Evolutionary conservation across 30 jellyfish, hydroid and myxozoan genomes (phyloP), one percentile per base, ranked within the genome.

Genomic region (Turritopsis dohrnii): DNA sequence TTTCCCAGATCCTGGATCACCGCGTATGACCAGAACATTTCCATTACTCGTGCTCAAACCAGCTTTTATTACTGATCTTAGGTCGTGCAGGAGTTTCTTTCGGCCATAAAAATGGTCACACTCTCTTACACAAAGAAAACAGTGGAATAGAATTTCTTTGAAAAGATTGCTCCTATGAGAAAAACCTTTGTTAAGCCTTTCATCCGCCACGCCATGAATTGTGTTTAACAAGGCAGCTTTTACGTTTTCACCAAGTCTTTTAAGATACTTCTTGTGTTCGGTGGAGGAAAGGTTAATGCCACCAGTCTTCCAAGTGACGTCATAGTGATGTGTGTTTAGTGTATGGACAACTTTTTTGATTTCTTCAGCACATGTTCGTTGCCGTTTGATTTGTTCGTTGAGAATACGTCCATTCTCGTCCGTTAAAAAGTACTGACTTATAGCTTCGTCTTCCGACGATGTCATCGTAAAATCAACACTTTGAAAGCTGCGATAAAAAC

Each of bases 291-390:
- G 77, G 30, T 69, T 27, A 23, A 69, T 69, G 9, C 77, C 77
- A 69, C 77, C 77, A 69, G 31, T 19, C 19, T 69, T 69, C 77
- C 77, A 69, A n/a, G 9, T 19, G 31, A 69, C 77, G 9, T 69
- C 77, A 0, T n/a, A 19, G 30, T 69, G 28, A 9, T 7, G 16
- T 23, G 30, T 8, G 9, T 23, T 69, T 9, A 69, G 9, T 27
- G 28, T 69, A 21, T 69, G 31, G 28, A 69, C 31, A 69, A 69
- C 77, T 69, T 69, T 69, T 27, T 17, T 16, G 77, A 69, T 69
- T 27, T n/a, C 19, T 69, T 69, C 77, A 69, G 19, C 28, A 23
- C 30, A n/a, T 69, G 30, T n/a, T 23, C 30, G 28, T 23, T 69
- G 4, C 31, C 19, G 16, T 69, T 27, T 69, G 28, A n/a, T 23